Conservation (phyloP, 2,888 invertebrate species). For the Caenorhabditis wallacei region DNA sequence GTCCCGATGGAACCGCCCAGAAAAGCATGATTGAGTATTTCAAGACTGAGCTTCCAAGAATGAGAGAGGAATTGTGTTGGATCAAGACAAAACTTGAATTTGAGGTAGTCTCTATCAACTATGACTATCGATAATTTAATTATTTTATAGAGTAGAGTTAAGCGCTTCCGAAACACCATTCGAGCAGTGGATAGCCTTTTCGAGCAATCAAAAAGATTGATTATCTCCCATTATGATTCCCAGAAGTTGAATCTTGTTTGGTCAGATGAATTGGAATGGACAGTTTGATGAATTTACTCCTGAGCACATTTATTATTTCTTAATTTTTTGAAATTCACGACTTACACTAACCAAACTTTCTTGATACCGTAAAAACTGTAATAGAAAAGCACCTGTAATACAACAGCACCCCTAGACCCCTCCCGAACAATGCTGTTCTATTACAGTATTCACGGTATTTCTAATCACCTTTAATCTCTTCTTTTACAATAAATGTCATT, state of each 20-base stretch:
- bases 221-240: not conserved
- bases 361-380: no score
- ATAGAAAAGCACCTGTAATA: no score
- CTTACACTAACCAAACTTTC: no score
- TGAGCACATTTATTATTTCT: not conserved
- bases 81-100: slow-evolving; percentile 1
- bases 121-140: not conserved
- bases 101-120: not conserved
- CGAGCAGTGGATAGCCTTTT: not conserved
- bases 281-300: no score
- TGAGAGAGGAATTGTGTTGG: slow-evolving; percentile 7
- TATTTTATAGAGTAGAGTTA: not conserved
- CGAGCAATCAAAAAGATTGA: not conserved
- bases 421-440: no score
- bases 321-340: not conserved
- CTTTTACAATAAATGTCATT: no score
- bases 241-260: not conserved
- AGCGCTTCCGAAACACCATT: not conserved
- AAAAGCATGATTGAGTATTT: not conserved
- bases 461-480: no score
- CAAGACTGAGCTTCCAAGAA: not conserved
- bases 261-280: slow-evolving; percentile 13
- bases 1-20: not conserved
- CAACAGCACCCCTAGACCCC: no score
- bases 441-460: no score